Evolutionary conservation across 37 sponge, comb jelly and placozoan species (phyloP), one percentile per base, ranked within the genome.

Genomic region (Spongia lamella): DNA sequence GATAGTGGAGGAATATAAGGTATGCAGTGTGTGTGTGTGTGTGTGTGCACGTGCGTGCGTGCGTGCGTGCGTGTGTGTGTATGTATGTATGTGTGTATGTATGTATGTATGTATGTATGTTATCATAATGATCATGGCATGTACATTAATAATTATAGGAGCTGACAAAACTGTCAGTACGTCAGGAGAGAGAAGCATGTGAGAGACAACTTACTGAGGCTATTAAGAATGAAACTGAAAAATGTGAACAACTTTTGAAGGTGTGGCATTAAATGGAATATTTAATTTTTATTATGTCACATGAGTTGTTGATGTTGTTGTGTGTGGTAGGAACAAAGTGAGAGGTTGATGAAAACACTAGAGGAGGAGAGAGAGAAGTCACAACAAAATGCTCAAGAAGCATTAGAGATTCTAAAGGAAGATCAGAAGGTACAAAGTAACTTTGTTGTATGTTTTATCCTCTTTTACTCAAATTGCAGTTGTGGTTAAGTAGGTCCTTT

Each of bases 1-100:
- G 20, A 91, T 91, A n/a, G 81, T 91, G 31, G 92, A 91, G 65
- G 76, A 91, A 32, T 91, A 91, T 71, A 91, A 91, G 81, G 89
- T 83, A 34, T 4, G 52, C 26, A 16, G 1, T 4, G 4, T 58
- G 25, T 22, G 27, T 35, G 21, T 3, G 27, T 63, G 26, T 31
- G 64, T 63, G 32, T 63, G 53, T 52, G 53, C 15, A 5, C 7
- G 22, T 13, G 7, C 22, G 29, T 5, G 7, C 60, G 7, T 7
- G 15, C 26, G 60, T 25, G 60, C 26, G 60, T 58, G 60, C 57
- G 25, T 25, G 6, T 5, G 25, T 25, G 3, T 3, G 1, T 56
- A 3, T 2, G 1, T 2, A 3, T 3, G 57, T 21, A 21, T 25
- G 25, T 5, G 2, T 56, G 57, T 21, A 3, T 56, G 57, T 26